Evolutionary conservation across 2,888 invertebrate species (phyloP).

Genomic region (Incurvaria masculella): DNA sequence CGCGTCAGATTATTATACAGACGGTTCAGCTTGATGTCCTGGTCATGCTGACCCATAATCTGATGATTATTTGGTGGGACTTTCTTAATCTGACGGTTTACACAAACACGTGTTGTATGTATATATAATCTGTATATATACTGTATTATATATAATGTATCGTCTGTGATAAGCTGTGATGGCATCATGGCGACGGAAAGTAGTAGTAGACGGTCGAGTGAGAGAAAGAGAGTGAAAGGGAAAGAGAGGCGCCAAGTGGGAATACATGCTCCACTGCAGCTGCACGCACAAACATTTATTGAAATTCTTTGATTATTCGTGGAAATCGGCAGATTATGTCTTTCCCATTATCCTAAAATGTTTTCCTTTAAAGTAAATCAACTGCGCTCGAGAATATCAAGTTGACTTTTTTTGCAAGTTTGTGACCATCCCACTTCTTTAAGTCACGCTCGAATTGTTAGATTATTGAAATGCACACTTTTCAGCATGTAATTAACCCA

Average conservation of each 20-base stretch:
- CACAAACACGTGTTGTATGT: neutral
- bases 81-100: slow-evolving; percentile 2
- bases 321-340: slow-evolving; percentile 6
- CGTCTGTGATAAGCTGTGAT: too few relatives aligned
- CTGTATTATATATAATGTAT: too few relatives aligned
- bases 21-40: slow-evolving; percentile 11
- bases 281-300: slow-evolving; percentile 2
- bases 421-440: slow-evolving; percentile 5
- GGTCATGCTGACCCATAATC: slow-evolving; percentile 9
- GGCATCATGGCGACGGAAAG: neutral
- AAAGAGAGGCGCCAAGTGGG: too few relatives aligned
- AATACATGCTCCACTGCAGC: too few relatives aligned
- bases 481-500: slow-evolving; percentile 9
- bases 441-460: slow-evolving; percentile 6
- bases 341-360: slow-evolving; percentile 4
- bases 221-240: neutral
- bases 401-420: slow-evolving; percentile 10
- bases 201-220: neutral
- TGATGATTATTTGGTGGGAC: slow-evolving; percentile 8
- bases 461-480: slow-evolving; percentile 9
- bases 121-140: neutral
- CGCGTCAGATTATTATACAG: slow-evolving; percentile 14
- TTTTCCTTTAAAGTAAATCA: slow-evolving; percentile 6
- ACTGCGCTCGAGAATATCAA: slow-evolving; percentile 8
- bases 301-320: slow-evolving; percentile 3